Conservation (phyloP, 2,797 vertebrate species). For the Euthynnus affinis region DNA sequence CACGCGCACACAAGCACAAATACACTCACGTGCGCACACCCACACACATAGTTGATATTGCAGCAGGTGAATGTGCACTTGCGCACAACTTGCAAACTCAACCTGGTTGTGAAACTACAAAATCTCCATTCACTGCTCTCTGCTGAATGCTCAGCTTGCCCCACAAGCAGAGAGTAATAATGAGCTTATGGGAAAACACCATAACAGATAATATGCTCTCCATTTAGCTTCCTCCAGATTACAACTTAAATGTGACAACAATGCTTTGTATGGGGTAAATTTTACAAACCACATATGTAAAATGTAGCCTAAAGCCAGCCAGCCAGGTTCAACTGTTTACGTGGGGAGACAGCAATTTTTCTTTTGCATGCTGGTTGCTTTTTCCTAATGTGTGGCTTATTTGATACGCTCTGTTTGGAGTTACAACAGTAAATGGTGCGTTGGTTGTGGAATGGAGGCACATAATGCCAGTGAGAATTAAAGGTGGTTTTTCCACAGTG, state of each 20-base stretch:
- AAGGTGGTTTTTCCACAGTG: constrained; percentile 81
- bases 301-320: constrained; percentile 48
- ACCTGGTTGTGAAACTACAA: constrained; percentile 52
- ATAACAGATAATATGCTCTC: constrained; percentile 14
- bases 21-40: neutral
- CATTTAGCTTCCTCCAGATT: constrained; percentile 27
- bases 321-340: constrained; percentile 56
- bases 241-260: constrained; percentile 42
- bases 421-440: constrained; percentile 77
- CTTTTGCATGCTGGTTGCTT: constrained; percentile 63
- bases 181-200: constrained; percentile 22
- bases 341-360: constrained; percentile 49
- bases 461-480: constrained; percentile 69
- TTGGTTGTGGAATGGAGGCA: constrained; percentile 67
- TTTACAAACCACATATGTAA: constrained; percentile 52
- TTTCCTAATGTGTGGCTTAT: constrained; percentile 74
- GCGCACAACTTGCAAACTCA: constrained; percentile 34
- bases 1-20: constrained; percentile 11
- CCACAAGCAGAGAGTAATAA: constrained; percentile 11
- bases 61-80: constrained; percentile 75
- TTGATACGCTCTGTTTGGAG: constrained; percentile 77
- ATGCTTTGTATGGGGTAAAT: constrained; percentile 38
- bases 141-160: constrained; percentile 19
- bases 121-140: constrained; percentile 45
- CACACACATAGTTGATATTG: constrained; percentile 33